Evolutionary conservation across 1,140 invertebrate genomes (phyloP), one percentile per base, ranked within the genome.

Genomic region (Drosophila teissieri): DNA sequence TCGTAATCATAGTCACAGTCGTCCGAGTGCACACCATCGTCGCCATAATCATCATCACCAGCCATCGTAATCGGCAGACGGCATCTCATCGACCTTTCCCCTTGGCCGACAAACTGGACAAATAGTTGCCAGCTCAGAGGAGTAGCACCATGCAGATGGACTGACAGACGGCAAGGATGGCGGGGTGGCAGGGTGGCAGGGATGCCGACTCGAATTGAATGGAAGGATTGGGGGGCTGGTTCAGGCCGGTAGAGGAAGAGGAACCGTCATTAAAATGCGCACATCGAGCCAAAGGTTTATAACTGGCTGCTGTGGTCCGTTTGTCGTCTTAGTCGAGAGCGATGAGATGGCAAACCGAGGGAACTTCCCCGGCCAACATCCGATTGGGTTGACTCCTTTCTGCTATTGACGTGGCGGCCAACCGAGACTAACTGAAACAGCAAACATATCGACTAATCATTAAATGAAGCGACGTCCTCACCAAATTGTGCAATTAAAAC

Each of bases 301-400:
- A 79, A 65, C 80, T 79, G 70, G 57, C 55, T 73, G 67, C 51
- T 85, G 80, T 61, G 81, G 80, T 85, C 73, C 73, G 80, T 80
- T 84, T 84, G 80, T 85, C 80, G 73, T 84, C 80, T 85, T 84
- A 76, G 85, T 85, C 80, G 77, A 85, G 77, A 40, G 19, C 1
- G 19, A 19, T 19, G 19, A 19, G 54, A 70, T 42, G 46, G 36
- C n/a, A 65, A 68, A 52, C 64, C 60, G 53, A 61, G 56, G 49
- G 54, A 76, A 73, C 81, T 81, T 77, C 39, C 57, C 54, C 45
- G 61, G 61, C 56, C 80, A 80, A 63, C 67, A 73, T 48, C 51
- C 49, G 67, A 57, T 67, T 74, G 44, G 53, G 46, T 37, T 54
- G 40, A 51, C 15, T 17, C 15, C 22, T 44, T 51, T 44, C 61